Evolutionary conservation across 2,113 vertebrate species (phyloP), one percentile per base, ranked within the genome.

Genomic region (Atrichornis clamosus): DNA sequence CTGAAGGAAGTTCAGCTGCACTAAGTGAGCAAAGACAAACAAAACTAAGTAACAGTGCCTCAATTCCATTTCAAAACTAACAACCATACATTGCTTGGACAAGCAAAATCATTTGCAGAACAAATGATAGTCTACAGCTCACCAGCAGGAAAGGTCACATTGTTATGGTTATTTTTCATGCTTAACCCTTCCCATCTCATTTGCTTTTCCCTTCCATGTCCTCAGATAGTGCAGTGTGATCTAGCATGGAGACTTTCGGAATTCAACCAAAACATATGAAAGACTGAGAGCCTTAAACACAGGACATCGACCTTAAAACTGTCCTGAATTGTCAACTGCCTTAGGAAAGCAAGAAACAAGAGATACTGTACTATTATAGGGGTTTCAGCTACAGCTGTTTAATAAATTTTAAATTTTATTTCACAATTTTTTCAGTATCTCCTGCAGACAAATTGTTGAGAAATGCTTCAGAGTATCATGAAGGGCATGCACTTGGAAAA

Each of bases 21-120:
- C 33, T 72, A 74, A 84, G 27, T n/a, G 44, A 80, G 68, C 50
- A 90, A 93, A 91, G 86, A n/a, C 55, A 89, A 95, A 55, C 62
- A 90, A 70, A 78, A n/a, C 30, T 41, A 69, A 68, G n/a, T 27
- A 72, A 47, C 2, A 37, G 32, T 28, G 58, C 58, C 89, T 78
- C 60, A 42, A 32, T 83, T 81, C 47, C 15, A 62, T 58, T 93
- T 89, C 49, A 94, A 79, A 95, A 78, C 65, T 76, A 76, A 44
- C 49, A 78, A 53, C 27, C 23, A 20, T 33, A 22, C n/a, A 6
- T 22, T 47, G 55, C 58, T 77, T 35, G 50, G 58, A 87, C 69
- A 79, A 89, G 70, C 37, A 83, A 85, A 91, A 76, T 24, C 49
- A 65, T 74, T 74, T 70, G 37, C 55, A 80, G 73, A 89, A 90